Evolutionary conservation across 2,888 invertebrate species (phyloP).

Genomic region (Tanaodytes sp.): DNA sequence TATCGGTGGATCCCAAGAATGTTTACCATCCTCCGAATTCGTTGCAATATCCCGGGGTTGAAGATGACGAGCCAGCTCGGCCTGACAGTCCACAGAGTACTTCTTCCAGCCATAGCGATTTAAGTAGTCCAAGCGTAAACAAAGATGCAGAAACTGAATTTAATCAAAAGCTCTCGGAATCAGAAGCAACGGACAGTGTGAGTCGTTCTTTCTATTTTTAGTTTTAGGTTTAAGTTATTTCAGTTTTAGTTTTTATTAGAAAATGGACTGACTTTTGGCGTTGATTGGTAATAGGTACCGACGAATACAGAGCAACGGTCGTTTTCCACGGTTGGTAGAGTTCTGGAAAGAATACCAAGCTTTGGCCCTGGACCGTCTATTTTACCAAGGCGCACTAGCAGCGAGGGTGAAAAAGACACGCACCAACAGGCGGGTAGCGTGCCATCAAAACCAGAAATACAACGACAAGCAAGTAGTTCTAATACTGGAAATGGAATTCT

Average conservation of each 20-base stretch:
- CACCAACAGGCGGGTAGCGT: constrained; percentile 54
- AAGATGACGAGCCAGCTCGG: constrained; percentile 72
- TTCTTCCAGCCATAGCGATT: constrained; percentile 81
- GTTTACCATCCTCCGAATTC: constrained; percentile 94
- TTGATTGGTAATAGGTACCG: no score
- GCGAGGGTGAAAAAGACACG: constrained; percentile 57
- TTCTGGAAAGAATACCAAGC: constrained; percentile 79
- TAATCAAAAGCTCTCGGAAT: constrained; percentile 73
- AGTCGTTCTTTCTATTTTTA: constrained; percentile 42
- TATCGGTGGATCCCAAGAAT: constrained; percentile 78
- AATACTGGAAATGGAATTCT: constrained; percentile 71
- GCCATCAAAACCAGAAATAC: constrained; percentile 34
- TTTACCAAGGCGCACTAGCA: constrained; percentile 63
- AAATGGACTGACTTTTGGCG: no score
- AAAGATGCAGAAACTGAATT: constrained; percentile 81
- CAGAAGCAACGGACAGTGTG: constrained; percentile 63
- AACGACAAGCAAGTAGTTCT: constrained; percentile 60
- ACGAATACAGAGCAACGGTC: constrained; percentile 75
- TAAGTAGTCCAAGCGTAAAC: constrained; percentile 82
- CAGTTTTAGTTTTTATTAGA: background rate
- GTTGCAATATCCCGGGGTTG: constrained; percentile 86
- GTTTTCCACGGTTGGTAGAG: constrained; percentile 73
- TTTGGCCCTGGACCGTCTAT: constrained; percentile 73
- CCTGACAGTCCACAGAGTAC: constrained; percentile 84
- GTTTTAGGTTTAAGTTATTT: background rate